These are phyloP conservation scores for Clarias platycephalus DNA, from an alignment of 2,797 vertebrate species.

Conservation along the genomic window DNA sequence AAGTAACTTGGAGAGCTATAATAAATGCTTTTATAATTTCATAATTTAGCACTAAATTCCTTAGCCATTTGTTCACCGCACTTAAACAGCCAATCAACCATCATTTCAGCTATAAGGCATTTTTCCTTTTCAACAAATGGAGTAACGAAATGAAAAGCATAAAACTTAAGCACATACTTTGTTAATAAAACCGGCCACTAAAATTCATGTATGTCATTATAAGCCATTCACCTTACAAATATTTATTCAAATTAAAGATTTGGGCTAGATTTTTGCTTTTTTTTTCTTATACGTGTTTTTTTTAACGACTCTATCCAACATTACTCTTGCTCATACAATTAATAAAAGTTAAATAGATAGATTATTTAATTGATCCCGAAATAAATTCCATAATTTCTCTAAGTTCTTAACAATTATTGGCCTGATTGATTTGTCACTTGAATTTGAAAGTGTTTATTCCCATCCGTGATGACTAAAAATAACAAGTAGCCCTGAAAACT, in stretches of 20 bases:
- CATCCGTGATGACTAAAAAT: neutral
- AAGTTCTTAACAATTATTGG: neutral
- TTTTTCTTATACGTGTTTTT: neutral
- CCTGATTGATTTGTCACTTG: neutral
- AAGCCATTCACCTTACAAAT: neutral
- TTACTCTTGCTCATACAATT: neutral
- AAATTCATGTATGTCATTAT: no score
- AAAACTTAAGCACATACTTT: neutral
- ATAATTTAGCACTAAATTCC: neutral
- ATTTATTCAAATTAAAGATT: neutral
- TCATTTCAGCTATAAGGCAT: neutral
- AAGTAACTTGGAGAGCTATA: neutral
- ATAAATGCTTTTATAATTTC: slow-evolving; percentile 11
- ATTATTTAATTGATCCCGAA: no score
- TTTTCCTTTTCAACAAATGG: neutral
- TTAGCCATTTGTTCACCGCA: neutral
- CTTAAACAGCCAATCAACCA: neutral
- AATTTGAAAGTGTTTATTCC: neutral
- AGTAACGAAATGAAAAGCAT: neutral
- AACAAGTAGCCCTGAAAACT: neutral
- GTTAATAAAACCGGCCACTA: neutral
- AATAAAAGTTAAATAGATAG: neutral
- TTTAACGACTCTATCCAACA: neutral
- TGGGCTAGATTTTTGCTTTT: neutral
- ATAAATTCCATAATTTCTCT: no score